Evolutionary conservation across 2,113 vertebrate genomes (phyloP).

Genomic region (Catagonus wagneri): DNA sequence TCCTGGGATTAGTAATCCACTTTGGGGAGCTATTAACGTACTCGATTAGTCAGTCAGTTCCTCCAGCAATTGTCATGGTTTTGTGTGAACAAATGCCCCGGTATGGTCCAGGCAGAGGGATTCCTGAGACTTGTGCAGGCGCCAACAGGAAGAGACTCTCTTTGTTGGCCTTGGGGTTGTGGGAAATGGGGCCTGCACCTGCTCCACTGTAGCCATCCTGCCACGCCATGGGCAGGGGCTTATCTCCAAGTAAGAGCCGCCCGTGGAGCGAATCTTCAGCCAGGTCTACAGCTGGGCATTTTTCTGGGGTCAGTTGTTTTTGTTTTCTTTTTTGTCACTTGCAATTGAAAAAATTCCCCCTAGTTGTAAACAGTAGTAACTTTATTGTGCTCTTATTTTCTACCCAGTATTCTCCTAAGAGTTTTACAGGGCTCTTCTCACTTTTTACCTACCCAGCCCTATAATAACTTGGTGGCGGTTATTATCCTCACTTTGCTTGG

Average conservation of each 20-base stretch:
- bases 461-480: not conserved
- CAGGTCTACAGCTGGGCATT: not conserved
- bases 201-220: no score
- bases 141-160: not conserved
- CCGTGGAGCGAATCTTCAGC: rapidly evolving
- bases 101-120: not conserved
- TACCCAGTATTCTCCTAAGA: not conserved
- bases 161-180: not conserved
- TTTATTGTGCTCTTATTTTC: not conserved
- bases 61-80: not conserved
- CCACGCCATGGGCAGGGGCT: not conserved
- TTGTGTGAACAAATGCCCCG: not conserved
- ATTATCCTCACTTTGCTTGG: not conserved
- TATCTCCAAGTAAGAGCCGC: not conserved
- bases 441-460: not conserved
- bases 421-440: not conserved
- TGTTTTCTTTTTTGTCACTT: not conserved
- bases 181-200: rapidly evolving
- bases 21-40: not conserved
- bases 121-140: not conserved
- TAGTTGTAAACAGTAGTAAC: not conserved
- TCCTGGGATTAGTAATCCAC: not conserved
- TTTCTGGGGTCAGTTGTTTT: not conserved
- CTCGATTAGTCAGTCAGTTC: not conserved
- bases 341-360: not conserved